Evolutionary conservation across 2,113 vertebrate species (phyloP).

Genomic region (Ameiurus melas): DNA sequence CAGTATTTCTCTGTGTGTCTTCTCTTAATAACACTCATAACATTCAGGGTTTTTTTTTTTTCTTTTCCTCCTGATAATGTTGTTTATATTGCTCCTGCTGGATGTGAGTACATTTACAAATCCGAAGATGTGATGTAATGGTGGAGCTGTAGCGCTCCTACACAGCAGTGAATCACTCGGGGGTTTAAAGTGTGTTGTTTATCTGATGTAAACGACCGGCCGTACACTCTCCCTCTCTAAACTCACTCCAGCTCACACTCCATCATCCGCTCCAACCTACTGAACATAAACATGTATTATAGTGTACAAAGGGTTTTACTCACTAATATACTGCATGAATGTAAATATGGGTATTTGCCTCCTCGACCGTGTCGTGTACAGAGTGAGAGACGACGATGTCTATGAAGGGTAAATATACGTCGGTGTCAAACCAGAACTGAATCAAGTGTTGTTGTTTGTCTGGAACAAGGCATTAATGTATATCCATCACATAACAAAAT

Average conservation of each 20-base stretch:
- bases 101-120: conserved; percentile 27
- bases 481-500: conserved; percentile 70
- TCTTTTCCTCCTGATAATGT: neutral
- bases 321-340: conserved; percentile 77
- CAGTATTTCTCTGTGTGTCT: neutral
- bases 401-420: conserved; percentile 61
- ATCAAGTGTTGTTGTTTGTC: conserved; percentile 67
- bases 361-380: conserved; percentile 65
- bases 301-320: conserved; percentile 68
- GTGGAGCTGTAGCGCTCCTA: conserved; percentile 22
- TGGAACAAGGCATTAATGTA: conserved; percentile 72
- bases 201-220: conserved; percentile 35
- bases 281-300: conserved; percentile 71
- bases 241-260: conserved; percentile 34
- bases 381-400: conserved; percentile 56
- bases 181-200: conserved; percentile 24
- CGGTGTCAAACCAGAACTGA: conserved; percentile 64
- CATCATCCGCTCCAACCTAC: conserved; percentile 61
- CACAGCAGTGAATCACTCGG: conserved; percentile 30
- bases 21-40: neutral
- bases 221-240: neutral
- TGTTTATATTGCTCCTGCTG: conserved; percentile 17
- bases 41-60: too few relatives aligned
- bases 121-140: conserved; percentile 42
- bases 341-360: conserved; percentile 77